Conservation (phyloP, 1,140 invertebrate species). For the Bombus fervidus region DNA sequence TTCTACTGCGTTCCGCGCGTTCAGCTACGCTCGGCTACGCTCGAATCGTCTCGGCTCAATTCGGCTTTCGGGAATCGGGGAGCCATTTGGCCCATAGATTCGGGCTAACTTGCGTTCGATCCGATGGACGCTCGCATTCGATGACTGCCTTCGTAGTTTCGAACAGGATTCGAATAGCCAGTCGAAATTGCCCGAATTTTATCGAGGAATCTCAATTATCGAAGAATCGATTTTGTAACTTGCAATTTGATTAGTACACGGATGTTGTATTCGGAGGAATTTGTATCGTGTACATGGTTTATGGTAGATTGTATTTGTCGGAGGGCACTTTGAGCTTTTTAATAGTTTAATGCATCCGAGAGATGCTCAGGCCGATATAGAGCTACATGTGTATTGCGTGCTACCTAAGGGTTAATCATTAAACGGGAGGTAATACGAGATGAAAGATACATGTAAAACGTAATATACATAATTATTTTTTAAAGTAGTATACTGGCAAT, state of each 20-base stretch:
- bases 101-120: conserved; percentile 25
- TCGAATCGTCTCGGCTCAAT: neutral
- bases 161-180: neutral
- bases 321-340: neutral
- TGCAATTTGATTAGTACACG: neutral
- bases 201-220: neutral
- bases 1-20: conserved; percentile 14
- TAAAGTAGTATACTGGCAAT: neutral
- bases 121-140: conserved; percentile 10
- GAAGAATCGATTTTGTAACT: neutral
- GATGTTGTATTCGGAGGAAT: neutral
- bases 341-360: neutral
- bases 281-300: neutral
- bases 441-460: neutral
- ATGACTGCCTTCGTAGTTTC: neutral
- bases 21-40: neutral
- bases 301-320: neutral
- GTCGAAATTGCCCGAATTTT: neutral
- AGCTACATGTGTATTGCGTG: conserved; percentile 3
- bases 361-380: neutral
- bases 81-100: conserved; percentile 1
- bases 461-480: neutral
- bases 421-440: conserved; percentile 5
- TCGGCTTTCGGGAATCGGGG: conserved; percentile 33
- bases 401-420: neutral